A percentile compares a stretch with the other conserved stretches of the same genome.
These are phyloP conservation scores for Drosophila erecta DNA, from an alignment of 1,140 invertebrate genomes.

Conservation along the genomic window DNA sequence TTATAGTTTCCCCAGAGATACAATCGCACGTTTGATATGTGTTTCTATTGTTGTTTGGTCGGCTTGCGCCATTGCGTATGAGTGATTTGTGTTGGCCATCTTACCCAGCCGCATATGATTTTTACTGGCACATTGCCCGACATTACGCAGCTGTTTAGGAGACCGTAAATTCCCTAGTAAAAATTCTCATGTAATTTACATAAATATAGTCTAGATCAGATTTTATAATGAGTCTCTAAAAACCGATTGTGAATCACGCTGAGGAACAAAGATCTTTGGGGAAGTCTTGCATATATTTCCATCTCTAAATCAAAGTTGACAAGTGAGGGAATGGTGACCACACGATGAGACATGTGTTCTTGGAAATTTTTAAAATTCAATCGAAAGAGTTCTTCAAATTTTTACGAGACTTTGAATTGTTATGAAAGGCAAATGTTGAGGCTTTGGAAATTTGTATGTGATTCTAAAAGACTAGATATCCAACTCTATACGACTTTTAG, in stretches of 20 bases:
- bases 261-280: constrained; percentile 7
- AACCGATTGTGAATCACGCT: constrained; percentile 43
- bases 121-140: constrained; percentile 70
- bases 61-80: constrained; percentile 74
- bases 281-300: constrained; percentile 36
- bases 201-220: constrained; percentile 27
- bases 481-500: no score
- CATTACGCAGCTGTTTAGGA: constrained; percentile 78
- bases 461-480: neutral
- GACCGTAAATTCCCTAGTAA: constrained; percentile 43
- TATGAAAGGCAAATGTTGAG: neutral
- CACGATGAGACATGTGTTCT: constrained; percentile 32
- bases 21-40: constrained; percentile 26
- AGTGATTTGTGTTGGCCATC: constrained; percentile 68
- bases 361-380: constrained; percentile 6
- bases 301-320: constrained; percentile 66
- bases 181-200: constrained; percentile 57
- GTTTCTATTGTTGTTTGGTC: constrained; percentile 68
- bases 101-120: constrained; percentile 33
- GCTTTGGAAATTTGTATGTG: neutral
- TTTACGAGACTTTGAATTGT: constrained; percentile 38
- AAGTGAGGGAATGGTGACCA: constrained; percentile 28
- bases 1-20: constrained; percentile 56
- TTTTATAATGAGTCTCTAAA: constrained; percentile 43
- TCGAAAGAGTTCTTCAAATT: constrained; percentile 24